A percentile compares a stretch with the other conserved stretches of the same genome.
These are phyloP conservation scores for Enteromius unitaeniatus DNA, from an alignment of 2,797 vertebrate species.

Conservation along the genomic window DNA sequence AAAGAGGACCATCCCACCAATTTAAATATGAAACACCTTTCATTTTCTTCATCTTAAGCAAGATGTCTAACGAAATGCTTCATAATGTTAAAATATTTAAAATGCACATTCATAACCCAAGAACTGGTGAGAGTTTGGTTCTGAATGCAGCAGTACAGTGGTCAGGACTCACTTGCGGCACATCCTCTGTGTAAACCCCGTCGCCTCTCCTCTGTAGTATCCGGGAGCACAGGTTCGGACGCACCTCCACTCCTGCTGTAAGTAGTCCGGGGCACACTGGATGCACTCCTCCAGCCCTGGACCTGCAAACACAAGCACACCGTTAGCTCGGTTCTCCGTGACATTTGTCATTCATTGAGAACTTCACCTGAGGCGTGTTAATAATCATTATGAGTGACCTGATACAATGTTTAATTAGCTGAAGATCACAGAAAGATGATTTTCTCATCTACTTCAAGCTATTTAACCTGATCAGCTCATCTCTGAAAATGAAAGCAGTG, in stretches of 20 bases:
- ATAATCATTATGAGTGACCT: background rate
- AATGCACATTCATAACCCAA: constrained; percentile 1
- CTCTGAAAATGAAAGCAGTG: background rate
- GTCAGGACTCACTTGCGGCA: constrained; percentile 81
- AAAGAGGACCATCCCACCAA: background rate
- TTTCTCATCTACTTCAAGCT: background rate
- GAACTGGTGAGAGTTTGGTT: background rate
- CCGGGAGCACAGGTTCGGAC: constrained; percentile 80
- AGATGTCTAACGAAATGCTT: background rate
- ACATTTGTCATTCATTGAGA: background rate
- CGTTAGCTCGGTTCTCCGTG: background rate
- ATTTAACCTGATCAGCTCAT: background rate
- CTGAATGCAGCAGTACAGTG: background rate
- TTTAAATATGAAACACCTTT: background rate
- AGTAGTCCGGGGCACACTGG: constrained; percentile 77
- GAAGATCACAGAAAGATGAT: background rate
- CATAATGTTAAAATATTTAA: background rate
- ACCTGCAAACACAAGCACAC: constrained; percentile 69
- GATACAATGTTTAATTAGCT: background rate
- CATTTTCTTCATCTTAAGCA: background rate
- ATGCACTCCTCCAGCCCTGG: constrained; percentile 81
- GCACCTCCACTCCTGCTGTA: constrained; percentile 86
- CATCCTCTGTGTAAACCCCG: constrained; percentile 80
- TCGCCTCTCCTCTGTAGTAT: constrained; percentile 80
- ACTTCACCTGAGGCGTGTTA: background rate